Conservation (phyloP, 2,113 vertebrate genomes). For the Falco punctatus region DNA sequence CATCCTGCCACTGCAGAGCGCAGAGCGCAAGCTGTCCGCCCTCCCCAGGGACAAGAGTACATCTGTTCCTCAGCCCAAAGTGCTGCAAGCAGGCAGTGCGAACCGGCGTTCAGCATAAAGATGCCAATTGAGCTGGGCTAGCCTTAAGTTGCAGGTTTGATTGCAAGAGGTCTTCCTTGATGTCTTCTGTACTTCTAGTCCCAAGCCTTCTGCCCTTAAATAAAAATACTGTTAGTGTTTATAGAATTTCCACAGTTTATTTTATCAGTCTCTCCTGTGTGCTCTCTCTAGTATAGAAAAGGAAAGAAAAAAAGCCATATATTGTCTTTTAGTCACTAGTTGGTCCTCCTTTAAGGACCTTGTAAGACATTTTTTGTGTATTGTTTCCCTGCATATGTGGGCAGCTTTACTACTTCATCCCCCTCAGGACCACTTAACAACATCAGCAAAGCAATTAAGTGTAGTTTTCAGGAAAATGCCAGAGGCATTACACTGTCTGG, state of each 20-base stretch:
- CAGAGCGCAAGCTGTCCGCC: not conserved
- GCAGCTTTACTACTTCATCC: conserved; percentile 70
- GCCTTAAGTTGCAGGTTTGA: not conserved
- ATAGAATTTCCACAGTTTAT: not conserved
- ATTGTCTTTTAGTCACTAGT: conserved; percentile 36
- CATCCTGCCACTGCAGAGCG: conserved; percentile 7
- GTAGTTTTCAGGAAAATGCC: conserved; percentile 82
- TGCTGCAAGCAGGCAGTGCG: not conserved
- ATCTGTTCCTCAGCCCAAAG: conserved; percentile 27
- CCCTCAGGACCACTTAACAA: conserved; percentile 84
- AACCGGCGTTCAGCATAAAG: not conserved
- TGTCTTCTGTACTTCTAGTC: not conserved
- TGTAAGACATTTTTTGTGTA: conserved; percentile 73
- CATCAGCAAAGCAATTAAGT: conserved; percentile 88
- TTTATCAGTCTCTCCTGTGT: not conserved
- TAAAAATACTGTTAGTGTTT: not conserved
- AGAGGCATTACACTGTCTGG: conserved; percentile 79
- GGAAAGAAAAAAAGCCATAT: not conserved
- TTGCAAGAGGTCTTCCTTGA: not conserved
- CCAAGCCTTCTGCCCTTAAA: not conserved
- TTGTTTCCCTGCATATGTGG: conserved; percentile 73
- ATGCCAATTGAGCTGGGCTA: not conserved
- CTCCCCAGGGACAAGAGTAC: not conserved
- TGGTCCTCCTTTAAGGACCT: conserved; percentile 71
- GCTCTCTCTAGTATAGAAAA: not conserved